Base-by-base conservation (phyloP, 2,113 vertebrate species). In the Scartelaos histophorus region DNA sequence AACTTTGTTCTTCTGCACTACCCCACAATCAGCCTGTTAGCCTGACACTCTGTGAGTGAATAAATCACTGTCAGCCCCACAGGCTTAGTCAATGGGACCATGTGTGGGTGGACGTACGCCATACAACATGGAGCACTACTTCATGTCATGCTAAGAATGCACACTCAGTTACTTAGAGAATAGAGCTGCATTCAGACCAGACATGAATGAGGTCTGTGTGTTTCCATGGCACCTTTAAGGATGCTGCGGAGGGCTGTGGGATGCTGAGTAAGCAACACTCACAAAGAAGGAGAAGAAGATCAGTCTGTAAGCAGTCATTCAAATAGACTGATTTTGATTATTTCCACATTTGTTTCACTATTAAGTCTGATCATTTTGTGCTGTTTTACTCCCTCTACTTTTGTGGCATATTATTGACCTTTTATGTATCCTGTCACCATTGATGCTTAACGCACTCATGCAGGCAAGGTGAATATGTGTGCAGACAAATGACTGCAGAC, bases 21-120 rank as follows among this genome's bases (percentile, higher is more conserved):
- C 76, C 85, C 89, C 81, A 80, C 89, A 81, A 89, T 90, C 87
- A 88, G 57, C 79, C 74, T 77, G 65, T 67, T 72, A 43, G 38
- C 38, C 38, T 80, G 79, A 80, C 80, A 74, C 79, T 54, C 72
- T 76, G 84, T 88, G 84, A 89, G 87, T 83, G 64, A 66, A 80
- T 87, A 82, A 89, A 87, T 88, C 84, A 87, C 82, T 87, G 69
- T 62, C 87, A 90, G 87, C 85, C 89, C 87, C 78, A 45, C 3
- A 5, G 75, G 67, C 75, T 82, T 73, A 82, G 85, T 83, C 82
- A 79, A 70, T n/a, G 5, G 71, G 45, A 75, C 15, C 67, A 69
- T 66, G 76, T 34, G 84, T 87, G 88, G 85, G 88, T 35, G 88
- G 80, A 43, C 69, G 53, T 58, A 57, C 65, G 15, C 15, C 22